Percentiles rank a stretch among this genome's conserved stretches.
Evolutionary conservation across 2,888 invertebrate genomes (phyloP).

Genomic region (Noctua fimbriata): DNA sequence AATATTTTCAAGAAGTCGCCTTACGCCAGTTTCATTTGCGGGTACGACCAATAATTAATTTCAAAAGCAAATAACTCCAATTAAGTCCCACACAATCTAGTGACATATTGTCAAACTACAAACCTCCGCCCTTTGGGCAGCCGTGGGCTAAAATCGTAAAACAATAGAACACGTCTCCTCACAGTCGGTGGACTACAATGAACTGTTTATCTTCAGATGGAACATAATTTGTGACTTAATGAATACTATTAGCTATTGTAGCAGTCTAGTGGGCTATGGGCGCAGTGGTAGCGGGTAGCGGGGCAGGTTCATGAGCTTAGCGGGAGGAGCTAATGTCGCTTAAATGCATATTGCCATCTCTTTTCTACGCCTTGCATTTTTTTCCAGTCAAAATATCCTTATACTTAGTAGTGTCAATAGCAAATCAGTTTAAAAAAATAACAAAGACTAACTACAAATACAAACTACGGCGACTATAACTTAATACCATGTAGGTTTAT

Average conservation of each 20-base stretch:
- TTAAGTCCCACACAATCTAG: not conserved
- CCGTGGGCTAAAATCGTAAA: slow-evolving; percentile 19
- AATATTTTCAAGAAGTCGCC: not conserved
- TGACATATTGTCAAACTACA: slow-evolving; percentile 25
- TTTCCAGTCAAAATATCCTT: no score
- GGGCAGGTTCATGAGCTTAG: not conserved
- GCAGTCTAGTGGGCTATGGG: slow-evolving; percentile 6
- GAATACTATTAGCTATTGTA: slow-evolving; percentile 53
- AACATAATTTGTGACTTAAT: slow-evolving; percentile 59
- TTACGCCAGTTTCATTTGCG: not conserved
- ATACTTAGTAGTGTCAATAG: no score
- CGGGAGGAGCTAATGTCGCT: not conserved
- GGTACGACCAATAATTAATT: not conserved
- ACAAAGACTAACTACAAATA: no score
- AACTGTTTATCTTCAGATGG: slow-evolving; percentile 44
- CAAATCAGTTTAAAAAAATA: no score
- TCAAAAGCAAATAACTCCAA: not conserved
- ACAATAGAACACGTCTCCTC: slow-evolving; percentile 48
- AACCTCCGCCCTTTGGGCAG: slow-evolving; percentile 32
- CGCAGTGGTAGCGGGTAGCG: slow-evolving; percentile 17
- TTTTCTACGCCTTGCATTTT: no score
- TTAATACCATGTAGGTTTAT: no score
- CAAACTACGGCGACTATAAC: no score
- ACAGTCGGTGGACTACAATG: slow-evolving; percentile 49
- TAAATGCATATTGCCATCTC: no score